phyloP scores from a whole-genome alignment of 2,888 invertebrate genomes.

The Cheilosia impressa region DNA sequence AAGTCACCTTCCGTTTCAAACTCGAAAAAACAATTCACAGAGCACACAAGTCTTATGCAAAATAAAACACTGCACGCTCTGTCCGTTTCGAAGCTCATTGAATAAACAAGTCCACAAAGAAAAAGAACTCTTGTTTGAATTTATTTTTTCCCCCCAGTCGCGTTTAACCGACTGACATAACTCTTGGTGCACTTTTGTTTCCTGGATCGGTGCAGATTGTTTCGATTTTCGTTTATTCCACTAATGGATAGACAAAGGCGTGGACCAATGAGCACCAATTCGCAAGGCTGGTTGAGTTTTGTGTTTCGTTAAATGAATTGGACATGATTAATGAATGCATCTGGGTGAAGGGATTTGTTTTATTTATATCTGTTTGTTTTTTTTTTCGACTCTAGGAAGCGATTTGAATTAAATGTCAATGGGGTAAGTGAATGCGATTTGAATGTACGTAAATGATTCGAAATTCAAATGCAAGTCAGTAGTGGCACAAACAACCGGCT shows the following conservation, averaged over 20 bases:
- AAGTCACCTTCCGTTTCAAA: conserved; percentile 3
- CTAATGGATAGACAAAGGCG: conserved; percentile 48
- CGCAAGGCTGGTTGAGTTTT: conserved; percentile 24
- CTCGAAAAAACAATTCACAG: not conserved
- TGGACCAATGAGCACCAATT: conserved; percentile 34
- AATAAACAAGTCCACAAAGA: conserved; percentile 14
- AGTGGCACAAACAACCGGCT: conserved; percentile 40
- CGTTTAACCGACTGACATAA: not conserved
- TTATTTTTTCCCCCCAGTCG: not conserved
- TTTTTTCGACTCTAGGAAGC: conserved; percentile 32
- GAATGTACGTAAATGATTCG: conserved; percentile 1
- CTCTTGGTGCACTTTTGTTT: conserved; percentile 34
- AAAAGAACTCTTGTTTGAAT: conserved; percentile 40
- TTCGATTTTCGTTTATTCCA: conserved; percentile 30
- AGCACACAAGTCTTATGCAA: not conserved
- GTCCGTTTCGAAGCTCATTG: not conserved
- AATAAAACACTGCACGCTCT: not conserved
- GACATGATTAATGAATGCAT: conserved; percentile 57
- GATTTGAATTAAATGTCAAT: conserved; percentile 53
- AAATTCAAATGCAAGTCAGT: conserved; percentile 13
- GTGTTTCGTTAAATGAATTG: conserved; percentile 7
- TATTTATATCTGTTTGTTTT: too few relatives aligned
- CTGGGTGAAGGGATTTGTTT: conserved; percentile 51
- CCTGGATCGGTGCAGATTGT: conserved; percentile 38
- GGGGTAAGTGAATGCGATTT: conserved; percentile 32